These are phyloP conservation scores for Echeneis naucrates DNA, from an alignment of 2,797 vertebrate species.

Conservation along the genomic window DNA sequence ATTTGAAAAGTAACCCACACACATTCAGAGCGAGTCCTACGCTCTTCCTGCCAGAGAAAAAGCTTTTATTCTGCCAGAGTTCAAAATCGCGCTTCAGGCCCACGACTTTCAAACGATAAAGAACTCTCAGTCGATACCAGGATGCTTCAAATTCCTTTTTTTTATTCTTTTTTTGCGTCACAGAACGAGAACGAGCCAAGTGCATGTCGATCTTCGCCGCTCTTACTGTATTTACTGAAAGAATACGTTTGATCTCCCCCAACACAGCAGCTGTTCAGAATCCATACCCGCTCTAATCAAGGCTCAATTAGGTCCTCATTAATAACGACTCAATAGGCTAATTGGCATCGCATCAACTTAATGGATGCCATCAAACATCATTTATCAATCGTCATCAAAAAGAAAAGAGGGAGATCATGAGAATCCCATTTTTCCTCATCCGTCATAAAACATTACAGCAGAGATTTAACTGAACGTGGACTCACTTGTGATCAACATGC, in stretches of 20 bases:
- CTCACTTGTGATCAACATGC: slow-evolving; percentile 86
- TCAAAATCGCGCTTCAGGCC: slow-evolving; percentile 45
- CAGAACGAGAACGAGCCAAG: background rate
- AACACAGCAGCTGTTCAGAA: slow-evolving; percentile 10
- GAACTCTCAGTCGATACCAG: slow-evolving; percentile 3
- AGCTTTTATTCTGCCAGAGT: slow-evolving; percentile 42
- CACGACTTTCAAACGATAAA: slow-evolving; percentile 50
- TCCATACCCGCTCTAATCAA: slow-evolving; percentile 30
- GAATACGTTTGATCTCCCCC: background rate
- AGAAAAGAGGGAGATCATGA: slow-evolving; percentile 16
- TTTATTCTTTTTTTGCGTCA: slow-evolving; percentile 10
- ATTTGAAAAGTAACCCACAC: slow-evolving; percentile 47
- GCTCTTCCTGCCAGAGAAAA: slow-evolving; percentile 23
- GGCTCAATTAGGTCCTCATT: slow-evolving; percentile 40
- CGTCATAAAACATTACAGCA: background rate
- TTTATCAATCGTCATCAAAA: slow-evolving; percentile 34
- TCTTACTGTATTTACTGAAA: background rate
- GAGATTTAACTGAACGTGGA: slow-evolving; percentile 31
- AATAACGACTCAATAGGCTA: slow-evolving; percentile 41
- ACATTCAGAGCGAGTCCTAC: slow-evolving; percentile 53
- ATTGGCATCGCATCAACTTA: slow-evolving; percentile 53
- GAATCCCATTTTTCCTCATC: slow-evolving; percentile 7
- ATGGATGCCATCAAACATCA: slow-evolving; percentile 48
- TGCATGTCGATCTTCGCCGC: background rate
- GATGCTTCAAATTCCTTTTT: slow-evolving; percentile 41